Conservation (phyloP, 2,113 vertebrate species). For the Cephalopholis sonnerati region DNA sequence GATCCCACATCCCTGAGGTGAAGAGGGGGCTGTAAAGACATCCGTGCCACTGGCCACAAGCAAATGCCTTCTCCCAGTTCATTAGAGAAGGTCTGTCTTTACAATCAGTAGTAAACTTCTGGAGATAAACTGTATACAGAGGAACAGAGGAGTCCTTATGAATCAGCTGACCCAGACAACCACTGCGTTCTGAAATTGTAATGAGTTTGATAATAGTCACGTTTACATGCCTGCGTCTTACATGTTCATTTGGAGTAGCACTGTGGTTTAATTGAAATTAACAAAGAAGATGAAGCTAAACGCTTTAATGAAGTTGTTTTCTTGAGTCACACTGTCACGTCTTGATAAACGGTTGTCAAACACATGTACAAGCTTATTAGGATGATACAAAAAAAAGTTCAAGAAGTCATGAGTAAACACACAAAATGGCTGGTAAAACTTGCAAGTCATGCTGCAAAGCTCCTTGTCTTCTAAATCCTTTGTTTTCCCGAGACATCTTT, state of each 20-base stretch:
- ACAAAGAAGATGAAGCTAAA: neutral
- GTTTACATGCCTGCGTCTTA: neutral
- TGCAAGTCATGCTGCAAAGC: constrained; percentile 65
- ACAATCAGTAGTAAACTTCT: constrained; percentile 45
- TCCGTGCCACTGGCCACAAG: constrained; percentile 23
- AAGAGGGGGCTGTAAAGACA: constrained; percentile 40
- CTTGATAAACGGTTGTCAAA: constrained; percentile 9
- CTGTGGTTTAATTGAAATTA: neutral
- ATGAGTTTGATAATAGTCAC: neutral
- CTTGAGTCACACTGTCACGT: neutral
- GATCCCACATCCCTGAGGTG: constrained; percentile 48
- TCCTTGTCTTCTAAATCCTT: constrained; percentile 45
- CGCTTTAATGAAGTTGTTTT: neutral
- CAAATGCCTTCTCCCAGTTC: constrained; percentile 39
- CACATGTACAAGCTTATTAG: constrained; percentile 24
- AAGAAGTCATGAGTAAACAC: constrained; percentile 60
- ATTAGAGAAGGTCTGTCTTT: constrained; percentile 36
- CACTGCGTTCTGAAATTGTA: neutral
- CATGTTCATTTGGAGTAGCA: neutral
- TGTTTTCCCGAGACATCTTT: constrained; percentile 62
- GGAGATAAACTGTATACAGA: constrained; percentile 38
- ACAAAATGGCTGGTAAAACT: constrained; percentile 57
- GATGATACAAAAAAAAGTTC: constrained; percentile 24
- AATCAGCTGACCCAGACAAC: constrained; percentile 30
- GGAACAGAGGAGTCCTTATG: constrained; percentile 5